A percentile compares a stretch with the other conserved stretches of the same genome.
phyloP scores from a whole-genome alignment of 1,140 invertebrate genomes.

The Zaprionus camerounensis region DNA sequence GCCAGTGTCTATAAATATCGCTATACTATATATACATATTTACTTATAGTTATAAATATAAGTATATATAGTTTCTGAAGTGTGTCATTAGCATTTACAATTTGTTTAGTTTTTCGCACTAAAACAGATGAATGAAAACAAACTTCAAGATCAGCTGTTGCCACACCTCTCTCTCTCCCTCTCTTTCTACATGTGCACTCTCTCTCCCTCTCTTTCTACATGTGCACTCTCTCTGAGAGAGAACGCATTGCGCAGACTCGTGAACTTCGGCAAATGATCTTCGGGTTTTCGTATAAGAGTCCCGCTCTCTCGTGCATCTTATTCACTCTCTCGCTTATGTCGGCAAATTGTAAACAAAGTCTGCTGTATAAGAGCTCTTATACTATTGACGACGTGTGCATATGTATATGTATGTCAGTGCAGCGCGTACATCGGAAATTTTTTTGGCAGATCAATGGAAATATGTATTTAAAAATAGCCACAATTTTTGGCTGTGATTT shows the following conservation, averaged over 20 bases:
- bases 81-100: slow-evolving; percentile 52
- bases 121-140: slow-evolving; percentile 54
- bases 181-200: background rate
- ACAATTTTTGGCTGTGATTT: slow-evolving; percentile 54
- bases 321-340: slow-evolving; percentile 5
- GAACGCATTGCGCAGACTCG: slow-evolving; percentile 38
- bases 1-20: slow-evolving; percentile 32
- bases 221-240: background rate
- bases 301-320: background rate
- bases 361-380: slow-evolving; percentile 49
- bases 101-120: slow-evolving; percentile 38
- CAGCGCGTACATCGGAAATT: slow-evolving; percentile 33
- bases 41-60: slow-evolving; percentile 4
- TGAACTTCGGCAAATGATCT: slow-evolving; percentile 25
- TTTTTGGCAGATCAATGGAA: slow-evolving; percentile 63
- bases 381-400: slow-evolving; percentile 27
- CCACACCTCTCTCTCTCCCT: background rate
- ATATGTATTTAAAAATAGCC: slow-evolving; percentile 59
- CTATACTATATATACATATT: slow-evolving; percentile 12
- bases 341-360: slow-evolving; percentile 65
- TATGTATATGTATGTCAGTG: slow-evolving; percentile 64
- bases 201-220: slow-evolving; percentile 9
- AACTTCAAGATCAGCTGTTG: slow-evolving; percentile 59
- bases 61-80: slow-evolving; percentile 28
- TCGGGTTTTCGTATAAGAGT: slow-evolving; percentile 53